Evolutionary conservation across 1,140 invertebrate species (phyloP).

Genomic region (Drosophila bocqueti): DNA sequence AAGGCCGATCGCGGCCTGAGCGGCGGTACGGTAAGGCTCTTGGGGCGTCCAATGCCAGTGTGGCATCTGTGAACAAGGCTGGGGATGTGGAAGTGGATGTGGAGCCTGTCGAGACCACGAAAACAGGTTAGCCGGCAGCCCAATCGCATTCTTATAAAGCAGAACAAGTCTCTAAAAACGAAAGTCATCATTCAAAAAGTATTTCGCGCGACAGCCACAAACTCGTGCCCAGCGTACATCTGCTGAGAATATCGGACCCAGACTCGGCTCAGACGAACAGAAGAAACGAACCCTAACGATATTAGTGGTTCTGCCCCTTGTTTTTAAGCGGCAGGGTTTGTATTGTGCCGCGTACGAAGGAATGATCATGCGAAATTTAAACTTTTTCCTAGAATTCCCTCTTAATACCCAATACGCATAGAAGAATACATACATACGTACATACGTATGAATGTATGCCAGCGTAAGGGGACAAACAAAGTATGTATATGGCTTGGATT

Average conservation of each 20-base stretch:
- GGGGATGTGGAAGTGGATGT: slow-evolving; percentile 1
- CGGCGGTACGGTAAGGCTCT: slow-evolving; percentile 23
- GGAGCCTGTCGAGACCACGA: slow-evolving; percentile 37
- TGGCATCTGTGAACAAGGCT: slow-evolving; percentile 4
- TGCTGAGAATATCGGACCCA: slow-evolving; percentile 30
- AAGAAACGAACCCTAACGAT: slow-evolving; percentile 36
- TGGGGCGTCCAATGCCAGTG: slow-evolving; percentile 47
- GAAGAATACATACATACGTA: neutral
- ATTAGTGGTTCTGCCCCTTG: slow-evolving; percentile 38
- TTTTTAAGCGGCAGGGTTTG: slow-evolving; percentile 36
- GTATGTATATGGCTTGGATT: neutral
- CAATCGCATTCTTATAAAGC: slow-evolving; percentile 47
- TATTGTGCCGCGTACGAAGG: slow-evolving; percentile 39
- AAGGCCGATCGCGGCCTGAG: slow-evolving; percentile 45
- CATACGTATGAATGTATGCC: neutral
- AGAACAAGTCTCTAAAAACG: slow-evolving; percentile 39
- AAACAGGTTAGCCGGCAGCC: slow-evolving; percentile 68
- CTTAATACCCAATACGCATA: slow-evolving; percentile 18
- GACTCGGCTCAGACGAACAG: slow-evolving; percentile 2
- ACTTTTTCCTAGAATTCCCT: slow-evolving; percentile 69
- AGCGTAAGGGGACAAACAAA: neutral
- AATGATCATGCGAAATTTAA: slow-evolving; percentile 73
- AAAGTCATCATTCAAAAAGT: slow-evolving; percentile 71
- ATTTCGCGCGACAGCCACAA: slow-evolving; percentile 44
- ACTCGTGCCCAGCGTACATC: slow-evolving; percentile 61